phyloP scores from a whole-genome alignment of 2,113 vertebrate genomes.

The Myiozetetes cayanensis region DNA sequence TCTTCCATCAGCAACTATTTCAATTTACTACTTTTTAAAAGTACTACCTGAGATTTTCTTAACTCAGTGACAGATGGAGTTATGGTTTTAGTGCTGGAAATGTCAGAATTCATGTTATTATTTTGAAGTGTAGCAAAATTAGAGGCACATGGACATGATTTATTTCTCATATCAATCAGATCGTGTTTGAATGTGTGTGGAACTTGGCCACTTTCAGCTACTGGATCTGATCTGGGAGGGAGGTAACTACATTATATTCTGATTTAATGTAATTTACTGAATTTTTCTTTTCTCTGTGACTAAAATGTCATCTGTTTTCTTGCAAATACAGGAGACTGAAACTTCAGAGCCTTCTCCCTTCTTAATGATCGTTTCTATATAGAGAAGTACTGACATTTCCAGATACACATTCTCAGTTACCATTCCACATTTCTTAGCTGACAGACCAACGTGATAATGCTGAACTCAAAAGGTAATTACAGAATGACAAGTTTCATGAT shows the following conservation, averaged over 20 bases:
- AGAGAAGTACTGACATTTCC: background rate
- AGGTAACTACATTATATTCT: background rate
- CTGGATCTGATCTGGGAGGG: background rate
- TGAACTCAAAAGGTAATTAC: background rate
- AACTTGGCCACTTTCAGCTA: background rate
- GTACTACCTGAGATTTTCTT: background rate
- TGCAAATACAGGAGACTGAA: background rate
- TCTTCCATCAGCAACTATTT: background rate
- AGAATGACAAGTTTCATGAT: background rate
- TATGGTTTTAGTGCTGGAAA: background rate
- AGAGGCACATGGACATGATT: background rate
- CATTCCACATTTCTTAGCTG: background rate
- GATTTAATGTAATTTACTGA: background rate
- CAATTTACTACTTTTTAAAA: background rate
- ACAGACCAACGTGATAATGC: background rate
- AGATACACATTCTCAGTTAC: background rate
- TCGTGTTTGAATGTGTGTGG: background rate
- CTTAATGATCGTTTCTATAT: background rate
- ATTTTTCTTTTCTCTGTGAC: background rate
- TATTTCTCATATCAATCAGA: background rate
- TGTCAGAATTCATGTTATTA: background rate
- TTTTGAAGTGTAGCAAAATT: background rate
- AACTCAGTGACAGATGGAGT: background rate
- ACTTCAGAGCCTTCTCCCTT: background rate
- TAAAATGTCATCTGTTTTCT: background rate